A percentile compares a stretch with the other conserved stretches of the same genome.
Evolutionary conservation across 2,797 vertebrate genomes (phyloP).

Genomic region (Sebastes miniatus): DNA sequence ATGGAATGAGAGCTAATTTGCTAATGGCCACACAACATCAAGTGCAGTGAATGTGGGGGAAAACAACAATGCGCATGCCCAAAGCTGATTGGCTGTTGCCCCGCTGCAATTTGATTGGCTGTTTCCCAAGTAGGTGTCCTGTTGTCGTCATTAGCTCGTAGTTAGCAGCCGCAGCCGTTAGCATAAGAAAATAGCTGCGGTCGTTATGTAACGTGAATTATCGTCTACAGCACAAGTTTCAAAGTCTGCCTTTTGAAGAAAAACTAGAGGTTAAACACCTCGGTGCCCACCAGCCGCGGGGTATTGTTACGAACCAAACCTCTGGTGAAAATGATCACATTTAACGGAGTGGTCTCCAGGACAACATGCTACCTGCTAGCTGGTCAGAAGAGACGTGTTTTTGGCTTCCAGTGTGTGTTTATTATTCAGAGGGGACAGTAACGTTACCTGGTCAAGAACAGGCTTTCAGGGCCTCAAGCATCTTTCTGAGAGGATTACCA

Average conservation of each 20-base stretch:
- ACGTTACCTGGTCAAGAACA: background rate
- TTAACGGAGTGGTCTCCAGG: background rate
- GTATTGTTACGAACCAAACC: background rate
- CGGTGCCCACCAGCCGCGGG: background rate
- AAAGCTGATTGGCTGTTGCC: background rate
- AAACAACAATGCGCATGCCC: background rate
- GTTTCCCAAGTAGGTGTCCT: background rate
- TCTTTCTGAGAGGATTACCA: background rate
- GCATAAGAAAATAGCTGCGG: no score
- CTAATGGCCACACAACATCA: background rate
- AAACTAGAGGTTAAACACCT: background rate
- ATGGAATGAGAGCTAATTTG: background rate
- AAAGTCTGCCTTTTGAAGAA: background rate
- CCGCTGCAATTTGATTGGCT: background rate
- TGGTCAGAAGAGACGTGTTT: background rate
- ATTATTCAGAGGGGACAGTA: background rate
- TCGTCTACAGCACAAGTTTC: background rate
- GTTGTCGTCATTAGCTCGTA: background rate
- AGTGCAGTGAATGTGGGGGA: background rate
- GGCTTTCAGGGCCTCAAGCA: background rate
- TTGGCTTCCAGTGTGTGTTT: accelerated
- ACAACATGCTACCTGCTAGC: background rate
- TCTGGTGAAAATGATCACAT: background rate
- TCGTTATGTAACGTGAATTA: no score
- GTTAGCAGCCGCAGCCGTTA: background rate